Conservation (phyloP, 2,113 vertebrate genomes). For the Phodopus roborovskii region DNA sequence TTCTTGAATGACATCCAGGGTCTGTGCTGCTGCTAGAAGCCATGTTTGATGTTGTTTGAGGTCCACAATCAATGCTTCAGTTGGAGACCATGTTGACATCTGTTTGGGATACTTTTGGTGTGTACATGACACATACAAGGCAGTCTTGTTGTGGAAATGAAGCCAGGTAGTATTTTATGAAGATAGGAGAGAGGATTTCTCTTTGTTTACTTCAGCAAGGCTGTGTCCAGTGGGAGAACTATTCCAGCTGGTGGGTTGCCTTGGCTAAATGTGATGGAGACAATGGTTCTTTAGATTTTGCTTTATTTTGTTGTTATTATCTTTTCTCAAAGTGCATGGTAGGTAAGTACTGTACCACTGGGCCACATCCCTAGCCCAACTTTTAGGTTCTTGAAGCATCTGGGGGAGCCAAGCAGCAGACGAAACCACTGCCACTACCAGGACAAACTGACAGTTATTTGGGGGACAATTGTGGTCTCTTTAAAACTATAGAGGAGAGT, state of each 20-base stretch:
- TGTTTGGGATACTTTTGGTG: not conserved
- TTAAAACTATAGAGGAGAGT: not conserved
- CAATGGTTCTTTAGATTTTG: not conserved
- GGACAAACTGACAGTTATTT: not conserved
- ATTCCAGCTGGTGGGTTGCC: not conserved
- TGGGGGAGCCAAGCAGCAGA: not conserved
- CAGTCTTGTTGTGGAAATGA: not conserved
- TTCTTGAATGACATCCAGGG: too few species aligned
- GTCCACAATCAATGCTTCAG: too few species aligned
- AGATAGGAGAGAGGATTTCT: not conserved
- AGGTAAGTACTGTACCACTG: not conserved
- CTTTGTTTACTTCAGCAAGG: not conserved
- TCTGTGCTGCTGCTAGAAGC: too few species aligned
- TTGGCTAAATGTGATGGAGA: not conserved
- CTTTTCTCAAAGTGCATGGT: not conserved
- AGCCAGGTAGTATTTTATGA: not conserved
- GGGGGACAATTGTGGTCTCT: not conserved
- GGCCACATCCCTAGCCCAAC: too few species aligned
- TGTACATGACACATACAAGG: not conserved
- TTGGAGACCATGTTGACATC: too few species aligned
- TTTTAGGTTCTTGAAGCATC: not conserved
- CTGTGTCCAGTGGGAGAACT: not conserved
- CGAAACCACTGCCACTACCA: not conserved
- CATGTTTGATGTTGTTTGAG: too few species aligned
- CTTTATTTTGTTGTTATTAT: not conserved